Evolutionary conservation across 1,140 invertebrate species (phyloP), one percentile per base, ranked within the genome.

Genomic region (Acromyrmex charruanus): DNA sequence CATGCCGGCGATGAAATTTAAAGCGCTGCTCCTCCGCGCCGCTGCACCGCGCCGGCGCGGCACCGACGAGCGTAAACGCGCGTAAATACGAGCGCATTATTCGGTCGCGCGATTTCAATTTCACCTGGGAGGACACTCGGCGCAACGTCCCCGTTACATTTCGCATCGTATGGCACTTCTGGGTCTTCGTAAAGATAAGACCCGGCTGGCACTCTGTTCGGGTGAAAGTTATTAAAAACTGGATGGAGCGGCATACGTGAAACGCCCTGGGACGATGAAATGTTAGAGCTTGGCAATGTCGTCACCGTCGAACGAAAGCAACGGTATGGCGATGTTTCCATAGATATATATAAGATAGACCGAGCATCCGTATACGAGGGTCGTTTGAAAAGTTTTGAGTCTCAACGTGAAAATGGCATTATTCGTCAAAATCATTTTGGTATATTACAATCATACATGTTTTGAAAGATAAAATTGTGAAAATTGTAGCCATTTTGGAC

Each of bases 201-300:
- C 72, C 68, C 28, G 53, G 86, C 59, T 59, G 63, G 49, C 9
- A 44, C 58, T 18, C 58, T 35, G 61, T 72, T 59, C 85, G 59
- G 68, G 89, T 87, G 89, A 90, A 90, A 90, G 89, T 90, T 90
- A 90, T 90, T 90, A 89, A 90, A 90, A 90, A 87, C 74, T 80
- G 66, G 85, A 74, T 14, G 10, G 63, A 59, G n/a, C n/a, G 21
- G 16, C 7, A n/a, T 10, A 21, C 14, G 49, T 51, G 49, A 51
- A 51, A 51, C 14, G 49, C 4, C 49, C 39, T 3, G 14, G 3
- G 49, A 25, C 25, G 14, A 9, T 7, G 55, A 28, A 58, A 49
- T 55, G 71, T 88, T 89, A 88, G 87, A 58, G 65, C 9, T 31
- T 31, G 31, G 44, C 75, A 35, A 53, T 58, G 44, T 74, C 75